Base-by-base conservation (phyloP, 2,888 invertebrate genomes). In the Scaptodrosophila latifasciaeformis region DNA sequence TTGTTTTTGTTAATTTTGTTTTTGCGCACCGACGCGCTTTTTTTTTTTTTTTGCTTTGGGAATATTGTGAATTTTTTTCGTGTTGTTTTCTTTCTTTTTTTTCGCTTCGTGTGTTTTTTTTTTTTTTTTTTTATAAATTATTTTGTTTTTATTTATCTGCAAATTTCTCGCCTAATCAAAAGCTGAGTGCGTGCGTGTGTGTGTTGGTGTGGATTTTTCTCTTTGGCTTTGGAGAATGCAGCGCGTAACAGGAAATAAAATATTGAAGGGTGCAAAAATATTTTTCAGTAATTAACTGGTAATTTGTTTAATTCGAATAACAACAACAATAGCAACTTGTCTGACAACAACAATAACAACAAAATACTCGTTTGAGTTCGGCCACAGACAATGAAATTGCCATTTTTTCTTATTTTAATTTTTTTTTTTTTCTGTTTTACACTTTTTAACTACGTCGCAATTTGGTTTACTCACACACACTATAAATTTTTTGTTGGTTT, bases 371-470 rank as follows among this genome's bases (percentile, higher is more conserved):
- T n/a, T n/a, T n/a, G n/a, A n/a, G n/a, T n/a, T 58, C 59, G 55
- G 51, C 39, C 56, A 52, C 47, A 51, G 74, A 60, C 49, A 70
- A n/a, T n/a, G n/a, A 34, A 47, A 35, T 13, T 15, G 34, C 34
- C 13, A 34, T 34, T 13, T 2, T 9, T 30, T 30, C 24, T n/a
- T n/a, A n/a, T n/a, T n/a, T n/a, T n/a, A n/a, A n/a, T n/a, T n/a
- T n/a, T n/a, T n/a, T n/a, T n/a, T n/a, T n/a, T n/a, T n/a, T n/a
- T n/a, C n/a, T n/a, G n/a, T n/a, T n/a, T n/a, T n/a, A n/a, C n/a
- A n/a, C n/a, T 47, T 49, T 54, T 65, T 78, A 71, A 69, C 76
- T 82, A 81, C 81, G 83, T 71, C 81, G 81, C 82, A 81, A 82
- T 81, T 71, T 53, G 58, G 53, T 78, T 66, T 78, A 82, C 82